These are phyloP conservation scores for Cryptophagus acutangulus DNA, from an alignment of 2,888 invertebrate species.

Conservation along the genomic window DNA sequence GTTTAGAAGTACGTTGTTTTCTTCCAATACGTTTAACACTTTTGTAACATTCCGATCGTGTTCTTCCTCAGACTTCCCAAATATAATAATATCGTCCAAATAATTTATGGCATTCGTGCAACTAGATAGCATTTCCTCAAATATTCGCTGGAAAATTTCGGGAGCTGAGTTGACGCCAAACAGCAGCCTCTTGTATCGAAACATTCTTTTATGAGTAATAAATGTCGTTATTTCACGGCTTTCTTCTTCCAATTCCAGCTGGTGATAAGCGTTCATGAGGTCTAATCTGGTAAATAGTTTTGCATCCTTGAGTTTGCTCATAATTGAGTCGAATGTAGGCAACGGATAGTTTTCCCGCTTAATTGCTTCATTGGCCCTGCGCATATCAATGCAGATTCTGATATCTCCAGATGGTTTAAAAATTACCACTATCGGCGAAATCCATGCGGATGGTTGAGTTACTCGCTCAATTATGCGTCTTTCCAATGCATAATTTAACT, in stretches of 20 bases:
- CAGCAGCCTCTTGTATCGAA: constrained; percentile 37
- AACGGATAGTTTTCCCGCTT: constrained; percentile 28
- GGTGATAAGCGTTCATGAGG: constrained; percentile 30
- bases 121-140: constrained; percentile 31
- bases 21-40: constrained; percentile 22
- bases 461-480: constrained; percentile 31
- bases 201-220: constrained; percentile 26
- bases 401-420: constrained; percentile 30
- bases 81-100: constrained; percentile 32
- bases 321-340: constrained; percentile 28
- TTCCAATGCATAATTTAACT: constrained; percentile 12
- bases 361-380: constrained; percentile 37
- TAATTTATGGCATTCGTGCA: constrained; percentile 33
- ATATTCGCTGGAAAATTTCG: constrained; percentile 31
- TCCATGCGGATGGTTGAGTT: constrained; percentile 32
- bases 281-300: constrained; percentile 28
- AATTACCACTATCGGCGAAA: constrained; percentile 35
- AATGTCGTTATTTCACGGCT: constrained; percentile 9
- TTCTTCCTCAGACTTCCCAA: constrained; percentile 28
- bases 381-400: constrained; percentile 36
- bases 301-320: constrained; percentile 30
- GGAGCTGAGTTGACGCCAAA: constrained; percentile 39
- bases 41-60: constrained; percentile 27
- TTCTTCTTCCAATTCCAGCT: constrained; percentile 21
- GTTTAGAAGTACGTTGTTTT: constrained; percentile 30